Base-by-base conservation (phyloP, 1,140 invertebrate species). In the Trachymyrmex septentrionalis region DNA sequence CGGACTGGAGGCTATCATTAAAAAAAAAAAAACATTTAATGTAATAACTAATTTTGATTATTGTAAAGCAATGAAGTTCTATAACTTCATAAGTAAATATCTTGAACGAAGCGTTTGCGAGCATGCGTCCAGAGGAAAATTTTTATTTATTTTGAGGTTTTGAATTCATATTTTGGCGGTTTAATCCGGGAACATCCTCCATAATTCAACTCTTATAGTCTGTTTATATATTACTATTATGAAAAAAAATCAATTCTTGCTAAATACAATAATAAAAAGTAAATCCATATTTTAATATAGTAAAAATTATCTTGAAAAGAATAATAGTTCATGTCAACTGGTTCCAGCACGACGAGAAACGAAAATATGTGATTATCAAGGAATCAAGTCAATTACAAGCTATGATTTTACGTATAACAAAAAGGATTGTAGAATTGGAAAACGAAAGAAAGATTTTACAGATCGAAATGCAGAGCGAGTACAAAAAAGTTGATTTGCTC, bases 321-420 rank as follows among this genome's bases (percentile, higher is more conserved):
- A 34, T 21, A 57, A 57, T n/a, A 34, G 24, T 0, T 67, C 24
- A 19, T 82, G 66, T 48, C 2, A 21, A 86, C 3, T 24, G 12
- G 2, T 86, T 34, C 67, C 24, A 95, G 94, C 92, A 92, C 72
- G 92, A 95, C 84, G 92, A 93, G 50, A 95, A 94, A 72, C 91
- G 87, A 9, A 94, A 93, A 86, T 73, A 80, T 0, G 16, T n/a
- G 0, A 90, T 92, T 12, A 66, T 67, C 0, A 94, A 92, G 71
- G 92, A 93, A 73, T 88, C 88, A 0, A 93, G 92, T 24, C 90
- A 88, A 1, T 44, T 94, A 30, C 93, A 95, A 92, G 76, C 69
- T 10, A 66, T 92, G 55, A 88, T 92, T 48, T 67, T 93, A 12
- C 90, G 82, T 0, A 85, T 81, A 3, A 78, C 80, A 0, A 91